Evolutionary conservation across 2,888 invertebrate species (phyloP), one percentile per base, ranked within the genome.

Genomic region (Cordilura impudica): DNA sequence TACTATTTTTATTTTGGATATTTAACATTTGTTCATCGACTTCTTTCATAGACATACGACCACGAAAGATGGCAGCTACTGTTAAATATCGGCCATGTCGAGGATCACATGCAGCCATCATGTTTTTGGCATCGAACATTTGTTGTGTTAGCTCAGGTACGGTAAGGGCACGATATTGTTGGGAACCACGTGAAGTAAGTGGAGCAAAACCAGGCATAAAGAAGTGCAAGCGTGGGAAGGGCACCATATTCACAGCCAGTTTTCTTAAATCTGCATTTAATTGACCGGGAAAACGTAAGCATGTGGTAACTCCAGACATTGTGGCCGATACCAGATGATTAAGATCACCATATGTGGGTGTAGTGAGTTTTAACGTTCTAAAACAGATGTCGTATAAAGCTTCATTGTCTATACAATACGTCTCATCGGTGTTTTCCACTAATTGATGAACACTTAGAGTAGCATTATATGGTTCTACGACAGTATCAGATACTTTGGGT

Each of bases 141-240:
- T 96, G 96, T 85, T 95, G 93, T 0, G 97, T 97, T 77, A 98
- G 92, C 90, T 98, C 97, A 10, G 97, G 97, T 0, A 98, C 97
- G 54, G 97, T 96, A 65, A 97, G 91, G 51, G 97, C 95, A 86
- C 97, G 93, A 92, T 97, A 97, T 87, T 96, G 96, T 89, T 97
- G 97, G 85, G 95, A 95, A 82, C 96, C 97, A 85, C 97, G 93
- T 0, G 95, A 96, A 21, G 97, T 97, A 35, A 98, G 91, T 0
- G 98, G 98, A 0, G 98, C 98, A 91, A 98, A 98, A 12, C 97
- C 97, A 58, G 97, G 96, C 95, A 97, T 97, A 91, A 97, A 97
- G 93, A 97, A 97, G 90, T 97, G 97, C 54, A 97, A 93, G 88
- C 97, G 95, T 2, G 98, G 98, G 94, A 98, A 98, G 65, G 98